Evolutionary conservation across 2,888 invertebrate genomes (phyloP).

Genomic region (Coronaproctus castanopsis): DNA sequence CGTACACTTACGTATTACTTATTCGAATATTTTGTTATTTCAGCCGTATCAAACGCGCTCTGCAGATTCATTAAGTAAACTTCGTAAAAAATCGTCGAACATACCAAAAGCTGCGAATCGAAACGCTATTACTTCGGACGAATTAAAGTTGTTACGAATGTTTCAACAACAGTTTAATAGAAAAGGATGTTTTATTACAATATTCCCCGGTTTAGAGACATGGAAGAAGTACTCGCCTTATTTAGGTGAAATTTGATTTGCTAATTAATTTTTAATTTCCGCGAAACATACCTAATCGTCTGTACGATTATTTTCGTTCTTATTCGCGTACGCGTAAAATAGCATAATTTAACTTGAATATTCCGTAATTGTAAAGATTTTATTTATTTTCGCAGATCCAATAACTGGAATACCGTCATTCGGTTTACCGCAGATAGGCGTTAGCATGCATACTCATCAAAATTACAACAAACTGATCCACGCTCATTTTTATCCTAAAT

Average conservation of each 20-base stretch:
- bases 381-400: slow-evolving; percentile 37
- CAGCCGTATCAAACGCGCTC: slow-evolving; percentile 8
- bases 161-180: slow-evolving; percentile 59
- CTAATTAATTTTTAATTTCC: slow-evolving; percentile 1
- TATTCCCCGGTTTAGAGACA: slow-evolving; percentile 74
- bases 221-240: slow-evolving; percentile 67
- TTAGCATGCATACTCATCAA: slow-evolving; percentile 27
- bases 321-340: too few relatives aligned
- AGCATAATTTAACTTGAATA: too few relatives aligned
- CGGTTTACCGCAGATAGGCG: slow-evolving; percentile 35
- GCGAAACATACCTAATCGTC: too few relatives aligned
- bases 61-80: slow-evolving; percentile 1
- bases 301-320: too few relatives aligned
- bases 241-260: slow-evolving; percentile 32
- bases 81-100: slow-evolving; percentile 9
- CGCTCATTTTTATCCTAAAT: slow-evolving; percentile 48
- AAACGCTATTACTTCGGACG: slow-evolving; percentile 44
- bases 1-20: too few relatives aligned
- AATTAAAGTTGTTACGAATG: slow-evolving; percentile 50
- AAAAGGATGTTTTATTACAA: slow-evolving; percentile 69
- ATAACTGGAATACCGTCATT: slow-evolving; percentile 46
- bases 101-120: slow-evolving; percentile 21
- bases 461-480: slow-evolving; percentile 60
- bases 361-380: too few relatives aligned
- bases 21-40: too few relatives aligned